Evolutionary conservation across 1,140 invertebrate species (phyloP).

Genomic region (Bombus turneri): DNA sequence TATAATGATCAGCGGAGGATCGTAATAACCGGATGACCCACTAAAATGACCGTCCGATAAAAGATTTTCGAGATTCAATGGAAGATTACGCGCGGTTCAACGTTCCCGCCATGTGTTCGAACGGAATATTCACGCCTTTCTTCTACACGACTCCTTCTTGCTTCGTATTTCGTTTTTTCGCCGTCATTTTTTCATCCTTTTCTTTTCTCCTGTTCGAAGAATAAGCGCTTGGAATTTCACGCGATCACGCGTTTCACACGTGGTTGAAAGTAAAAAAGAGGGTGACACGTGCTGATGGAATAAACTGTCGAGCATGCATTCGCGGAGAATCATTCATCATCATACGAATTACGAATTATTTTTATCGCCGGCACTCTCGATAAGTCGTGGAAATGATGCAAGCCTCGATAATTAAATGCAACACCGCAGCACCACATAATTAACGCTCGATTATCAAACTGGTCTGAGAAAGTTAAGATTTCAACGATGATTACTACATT

Average conservation of each 20-base stretch:
- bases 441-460: not conserved
- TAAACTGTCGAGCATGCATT: no score
- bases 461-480: not conserved
- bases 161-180: not conserved
- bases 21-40: no score
- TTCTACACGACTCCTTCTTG: not conserved
- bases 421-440: not conserved
- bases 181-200: not conserved
- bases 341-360: constrained; percentile 24
- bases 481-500: not conserved
- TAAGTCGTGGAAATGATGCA: not conserved
- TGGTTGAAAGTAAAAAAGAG: constrained; percentile 2
- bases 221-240: not conserved
- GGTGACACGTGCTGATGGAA: constrained; percentile 26
- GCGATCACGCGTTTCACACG: constrained; percentile 37
- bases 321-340: not conserved
- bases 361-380: not conserved
- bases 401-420: not conserved
- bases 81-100: no score
- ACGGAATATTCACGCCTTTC: no score
- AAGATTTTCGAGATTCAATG: no score
- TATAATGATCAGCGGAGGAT: no score
- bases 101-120: no score
- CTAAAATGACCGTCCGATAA: no score
- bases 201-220: not conserved